A percentile compares a stretch with the other conserved stretches of the same genome.
Conservation (phyloP, 53 echinoderm and acorn worm species). For the Apostichopus leukothele region DNA sequence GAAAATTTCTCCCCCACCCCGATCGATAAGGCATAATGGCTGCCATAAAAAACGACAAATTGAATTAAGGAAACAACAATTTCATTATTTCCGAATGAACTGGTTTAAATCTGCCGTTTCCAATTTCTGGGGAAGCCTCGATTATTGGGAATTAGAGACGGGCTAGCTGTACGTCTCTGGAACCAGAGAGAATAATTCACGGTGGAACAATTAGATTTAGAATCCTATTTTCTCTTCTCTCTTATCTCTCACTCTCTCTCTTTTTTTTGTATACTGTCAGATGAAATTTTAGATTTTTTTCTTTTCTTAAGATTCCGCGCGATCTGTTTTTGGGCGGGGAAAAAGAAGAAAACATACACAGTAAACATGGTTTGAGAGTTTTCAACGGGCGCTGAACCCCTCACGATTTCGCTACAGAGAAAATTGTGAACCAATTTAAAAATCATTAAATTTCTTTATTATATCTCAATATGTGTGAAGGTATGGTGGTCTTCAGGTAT, state of each 20-base stretch:
- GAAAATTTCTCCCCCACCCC: conserved; percentile 2
- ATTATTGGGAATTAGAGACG: conserved; percentile 44
- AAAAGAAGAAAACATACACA: background rate
- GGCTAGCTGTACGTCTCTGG: conserved; percentile 16
- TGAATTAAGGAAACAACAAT: conserved; percentile 84
- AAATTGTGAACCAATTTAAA: conserved; percentile 31
- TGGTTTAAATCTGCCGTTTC: conserved; percentile 70
- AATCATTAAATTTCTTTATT: conserved; percentile 6
- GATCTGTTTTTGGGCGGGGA: conserved; percentile 27
- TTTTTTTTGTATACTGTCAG: conserved; percentile 31
- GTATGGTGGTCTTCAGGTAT: too few relatives aligned
- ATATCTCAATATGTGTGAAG: too few relatives aligned
- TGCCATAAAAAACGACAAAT: conserved; percentile 77
- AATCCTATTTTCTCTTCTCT: conserved; percentile 19
- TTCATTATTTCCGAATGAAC: conserved; percentile 85
- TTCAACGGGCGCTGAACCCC: conserved; percentile 41
- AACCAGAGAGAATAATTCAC: conserved; percentile 42
- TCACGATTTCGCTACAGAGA: background rate
- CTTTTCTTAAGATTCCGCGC: conserved; percentile 16
- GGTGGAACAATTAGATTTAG: conserved; percentile 38
- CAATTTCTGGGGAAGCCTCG: conserved; percentile 50
- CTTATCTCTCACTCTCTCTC: background rate
- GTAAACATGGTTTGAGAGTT: conserved; percentile 14
- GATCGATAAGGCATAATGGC: conserved; percentile 75
- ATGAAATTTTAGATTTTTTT: conserved; percentile 23